A percentile compares a stretch with the other conserved stretches of the same genome.
phyloP scores from a whole-genome alignment of 2,888 invertebrate species.

The Choristoneura rosaceana region DNA sequence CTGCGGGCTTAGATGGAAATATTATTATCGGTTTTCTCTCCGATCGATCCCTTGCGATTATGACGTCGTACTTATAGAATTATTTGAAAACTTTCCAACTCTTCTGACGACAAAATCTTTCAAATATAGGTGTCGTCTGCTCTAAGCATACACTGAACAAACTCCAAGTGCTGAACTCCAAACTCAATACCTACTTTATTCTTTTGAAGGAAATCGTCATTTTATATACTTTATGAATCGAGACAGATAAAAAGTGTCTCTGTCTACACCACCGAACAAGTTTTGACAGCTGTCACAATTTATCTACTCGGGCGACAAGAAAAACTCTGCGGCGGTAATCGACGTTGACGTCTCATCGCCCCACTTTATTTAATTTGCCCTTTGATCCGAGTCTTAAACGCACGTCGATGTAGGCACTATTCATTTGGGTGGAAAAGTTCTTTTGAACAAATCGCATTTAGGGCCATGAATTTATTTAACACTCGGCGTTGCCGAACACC shows the following conservation, averaged over 20 bases:
- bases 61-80: constrained; percentile 24
- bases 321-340: constrained; percentile 35
- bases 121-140: constrained; percentile 22
- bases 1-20: constrained; percentile 13
- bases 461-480: constrained; percentile 38
- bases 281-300: constrained; percentile 40
- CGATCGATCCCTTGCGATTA: constrained; percentile 19
- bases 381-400: constrained; percentile 25
- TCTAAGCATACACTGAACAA: constrained; percentile 1
- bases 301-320: constrained; percentile 22
- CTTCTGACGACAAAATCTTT: constrained; percentile 12
- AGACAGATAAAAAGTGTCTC: constrained; percentile 27
- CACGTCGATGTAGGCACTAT: constrained; percentile 30
- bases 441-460: constrained; percentile 37
- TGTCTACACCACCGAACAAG: constrained; percentile 30
- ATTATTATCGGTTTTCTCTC: constrained; percentile 25
- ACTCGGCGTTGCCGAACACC: constrained; percentile 22
- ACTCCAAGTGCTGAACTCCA: not conserved
- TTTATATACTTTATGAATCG: constrained; percentile 29
- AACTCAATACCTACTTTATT: constrained; percentile 6
- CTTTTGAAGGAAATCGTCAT: constrained; percentile 9
- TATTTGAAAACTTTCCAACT: constrained; percentile 33
- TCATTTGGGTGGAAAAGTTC: constrained; percentile 32
- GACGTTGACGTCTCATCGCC: constrained; percentile 28
- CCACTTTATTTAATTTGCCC: constrained; percentile 38